Evolutionary conservation across 2,888 invertebrate species (phyloP), one percentile per base, ranked within the genome.

Genomic region (Agrotis clavis): DNA sequence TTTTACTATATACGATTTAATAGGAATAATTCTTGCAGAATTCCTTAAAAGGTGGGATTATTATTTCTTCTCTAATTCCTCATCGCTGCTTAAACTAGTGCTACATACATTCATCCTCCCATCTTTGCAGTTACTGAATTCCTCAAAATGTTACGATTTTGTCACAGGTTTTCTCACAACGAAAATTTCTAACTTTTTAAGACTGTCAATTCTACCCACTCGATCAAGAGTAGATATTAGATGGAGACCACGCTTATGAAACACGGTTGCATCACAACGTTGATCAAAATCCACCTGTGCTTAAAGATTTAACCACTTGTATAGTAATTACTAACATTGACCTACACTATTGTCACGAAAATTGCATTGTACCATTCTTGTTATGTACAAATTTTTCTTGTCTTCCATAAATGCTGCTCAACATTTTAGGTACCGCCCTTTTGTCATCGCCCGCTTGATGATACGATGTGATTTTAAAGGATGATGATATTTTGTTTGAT

Each of bases 201-300:
- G 9, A 35, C n/a, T 70, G 56, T 69, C 77, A 61, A 35, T 18
- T 56, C 50, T 35, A 68, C 69, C 50, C 50, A 56, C 47, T 4
- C 13, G 7, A 19, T 19, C n/a, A 2, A 9, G 74, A 74, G 50
- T 77, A 56, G 14, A 19, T 47, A 57, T 16, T 35, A 19, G 60
- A 77, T 45, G 48, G 54, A 77, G 19, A 1, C 2, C 3, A 14
- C 13, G 9, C 13, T 51, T 16, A 47, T 1, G 11, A 41, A 41
- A 41, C 41, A 11, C 41, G 41, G 9, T 41, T 41, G 11, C 41
- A 41, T 41, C 41, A 35, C 7, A 35, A 35, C 7, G 35, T n/a
- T n/a, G n/a, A n/a, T n/a, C n/a, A n/a, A n/a, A n/a, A n/a, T n/a
- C n/a, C n/a, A n/a, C 25, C 3, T 30, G 30, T 30, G 30, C 3